Base-by-base conservation (phyloP, 2,113 vertebrate species). In the Anas platyrhynchos region DNA sequence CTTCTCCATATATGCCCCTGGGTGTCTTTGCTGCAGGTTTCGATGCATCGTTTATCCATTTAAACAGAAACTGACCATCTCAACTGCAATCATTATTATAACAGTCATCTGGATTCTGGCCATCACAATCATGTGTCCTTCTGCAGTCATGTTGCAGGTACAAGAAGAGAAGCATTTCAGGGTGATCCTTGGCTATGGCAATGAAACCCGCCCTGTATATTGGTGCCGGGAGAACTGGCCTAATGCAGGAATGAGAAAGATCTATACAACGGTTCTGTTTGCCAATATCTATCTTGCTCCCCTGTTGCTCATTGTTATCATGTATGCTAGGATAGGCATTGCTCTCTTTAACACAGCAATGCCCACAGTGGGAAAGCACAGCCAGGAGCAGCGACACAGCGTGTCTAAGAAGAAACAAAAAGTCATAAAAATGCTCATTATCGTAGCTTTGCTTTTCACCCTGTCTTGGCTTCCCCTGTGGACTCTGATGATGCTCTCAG, bases 191-290 rank as follows among this genome's bases (percentile, higher is more conserved):
- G 98, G 98, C 54, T 95, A 97, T 0, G 97, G 97, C 94, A 99
- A 98, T 34, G 95, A 98, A 95, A 98, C 98, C 0, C 98, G 80
- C 50, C 98, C 98, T 0, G 98, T 99, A 34, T 99, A 98, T 80
- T 99, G 99, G 99, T 99, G 99, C 97, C 96, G 97, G 22, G 99
- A 99, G 94, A 98, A 98, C 86, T 99, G 99, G 99, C 99, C 99
- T 0, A 98, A 98, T 78, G 98, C 98, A 3, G 98, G 96, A 11
- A 99, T 99, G 99, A 98, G 98, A 43, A 99, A 98, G 96, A 97
- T 99, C 46, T 99, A 99, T 65, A 99, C 99, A 1, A 99, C 98
- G 0, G 98, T 99, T 32, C 97, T 99, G 15, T 99, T 99, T 85
- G 98, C 98, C 38, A 99, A 98, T 52, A 99, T 99, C 91, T 99